phyloP scores from a whole-genome alignment of 2,113 vertebrate genomes.

The Lasiurus cinereus region DNA sequence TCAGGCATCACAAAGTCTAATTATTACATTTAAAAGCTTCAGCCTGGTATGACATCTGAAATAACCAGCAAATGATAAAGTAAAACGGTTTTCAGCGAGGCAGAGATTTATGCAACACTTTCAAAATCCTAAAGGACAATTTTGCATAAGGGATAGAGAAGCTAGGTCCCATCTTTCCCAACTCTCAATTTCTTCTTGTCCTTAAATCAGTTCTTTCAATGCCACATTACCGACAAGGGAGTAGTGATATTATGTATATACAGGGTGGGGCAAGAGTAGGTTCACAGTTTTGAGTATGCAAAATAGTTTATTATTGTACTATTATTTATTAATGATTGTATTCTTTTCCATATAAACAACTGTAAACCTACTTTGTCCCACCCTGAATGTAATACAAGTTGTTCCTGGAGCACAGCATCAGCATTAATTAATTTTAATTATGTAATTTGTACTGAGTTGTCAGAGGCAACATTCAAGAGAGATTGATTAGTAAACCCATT shows the following conservation, averaged over 20 bases:
- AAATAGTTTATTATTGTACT: neutral
- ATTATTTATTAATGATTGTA: neutral
- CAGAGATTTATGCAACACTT: neutral
- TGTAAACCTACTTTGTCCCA: neutral
- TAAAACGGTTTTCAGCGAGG: neutral
- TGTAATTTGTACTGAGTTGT: constrained; percentile 39
- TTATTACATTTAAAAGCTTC: neutral
- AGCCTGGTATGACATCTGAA: neutral
- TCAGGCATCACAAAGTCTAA: neutral
- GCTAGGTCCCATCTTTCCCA: neutral
- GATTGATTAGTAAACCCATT: neutral
- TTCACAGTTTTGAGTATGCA: neutral
- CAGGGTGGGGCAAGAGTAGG: neutral
- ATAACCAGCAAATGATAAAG: constrained; percentile 12
- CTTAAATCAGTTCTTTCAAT: constrained; percentile 12
- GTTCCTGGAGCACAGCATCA: neutral
- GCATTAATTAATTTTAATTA: constrained; percentile 59
- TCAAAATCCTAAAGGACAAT: neutral
- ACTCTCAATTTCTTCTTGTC: neutral
- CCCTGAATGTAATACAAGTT: neutral
- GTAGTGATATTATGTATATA: neutral
- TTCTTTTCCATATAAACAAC: neutral
- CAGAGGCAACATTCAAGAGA: constrained; percentile 38
- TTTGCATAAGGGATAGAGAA: neutral
- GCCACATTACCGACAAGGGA: neutral